phyloP scores from a whole-genome alignment of 2,797 vertebrate species.

The Intellagama lesueurii region DNA sequence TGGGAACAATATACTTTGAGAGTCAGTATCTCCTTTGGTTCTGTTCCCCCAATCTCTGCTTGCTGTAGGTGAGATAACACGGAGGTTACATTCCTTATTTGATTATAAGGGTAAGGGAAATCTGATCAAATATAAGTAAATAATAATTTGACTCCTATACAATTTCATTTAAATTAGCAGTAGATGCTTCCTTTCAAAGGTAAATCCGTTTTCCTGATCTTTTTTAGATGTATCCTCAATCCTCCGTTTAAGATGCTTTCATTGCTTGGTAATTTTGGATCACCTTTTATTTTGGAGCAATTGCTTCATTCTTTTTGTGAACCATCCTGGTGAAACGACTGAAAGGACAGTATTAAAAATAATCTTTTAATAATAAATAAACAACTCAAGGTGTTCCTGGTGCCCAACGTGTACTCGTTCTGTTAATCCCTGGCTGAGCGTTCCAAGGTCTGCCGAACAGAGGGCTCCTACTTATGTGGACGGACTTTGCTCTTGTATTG shows the following conservation, averaged over 20 bases:
- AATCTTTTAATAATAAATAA: too few relatives aligned
- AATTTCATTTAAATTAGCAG: background rate
- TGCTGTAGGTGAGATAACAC: too few relatives aligned
- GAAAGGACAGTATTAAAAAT: too few relatives aligned
- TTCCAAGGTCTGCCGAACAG: too few relatives aligned
- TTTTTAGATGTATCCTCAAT: background rate
- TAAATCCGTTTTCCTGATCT: background rate
- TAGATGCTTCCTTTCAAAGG: background rate
- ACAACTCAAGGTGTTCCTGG: too few relatives aligned
- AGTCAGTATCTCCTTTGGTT: background rate
- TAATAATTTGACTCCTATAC: background rate
- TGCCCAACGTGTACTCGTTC: too few relatives aligned
- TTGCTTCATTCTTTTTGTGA: too few relatives aligned
- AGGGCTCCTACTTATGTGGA: too few relatives aligned
- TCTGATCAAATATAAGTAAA: background rate
- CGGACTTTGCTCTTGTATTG: too few relatives aligned
- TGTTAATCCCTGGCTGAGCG: too few relatives aligned
- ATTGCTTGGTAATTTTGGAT: background rate
- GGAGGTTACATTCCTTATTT: background rate
- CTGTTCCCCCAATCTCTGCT: too few relatives aligned
- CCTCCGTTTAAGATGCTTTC: background rate
- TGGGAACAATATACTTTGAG: background rate
- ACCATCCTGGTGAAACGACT: too few relatives aligned
- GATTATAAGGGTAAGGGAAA: background rate
- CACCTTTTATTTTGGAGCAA: background rate